Evolutionary conservation across 1,140 invertebrate genomes (phyloP), one percentile per base, ranked within the genome.

Genomic region (Drosophila yakuba): DNA sequence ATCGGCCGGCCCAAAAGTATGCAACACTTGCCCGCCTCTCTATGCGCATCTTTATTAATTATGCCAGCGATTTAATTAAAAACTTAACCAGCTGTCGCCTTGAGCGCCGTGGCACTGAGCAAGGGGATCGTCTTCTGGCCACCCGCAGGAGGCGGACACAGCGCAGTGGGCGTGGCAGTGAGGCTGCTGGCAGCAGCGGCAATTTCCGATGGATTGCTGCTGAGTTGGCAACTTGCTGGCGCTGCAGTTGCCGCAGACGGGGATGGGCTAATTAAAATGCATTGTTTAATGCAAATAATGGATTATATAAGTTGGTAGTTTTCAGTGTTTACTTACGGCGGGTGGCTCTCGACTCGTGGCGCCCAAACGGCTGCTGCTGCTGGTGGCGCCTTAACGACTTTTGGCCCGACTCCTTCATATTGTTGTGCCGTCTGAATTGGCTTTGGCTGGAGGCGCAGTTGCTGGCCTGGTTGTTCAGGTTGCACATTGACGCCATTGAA

Each of bases 201-300:
- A 47, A 3, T 54, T 15, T 78, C 60, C 45, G 38, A 56, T n/a
- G 62, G 51, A 48, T 50, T 28, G 57, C 75, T 79, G 17, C 78
- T 78, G 12, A 48, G 73, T 38, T 69, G 39, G 63, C 84, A 83
- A 41, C 47, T 50, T 41, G 43, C 62, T 57, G 66, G 43, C 63
- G 48, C 47, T 43, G 67, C 58, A 75, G 23, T 69, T 72, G 77
- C 60, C 63, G 71, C 57, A 48, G 43, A 44, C 78, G 71, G 57
- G 51, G 39, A 47, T 80, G 80, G 71, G 76, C 83, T 86, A 86
- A 86, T 86, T 86, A 89, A 86, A 83, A 84, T 89, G 83, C 78
- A 85, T 82, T 85, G 83, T 84, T 63, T 68, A 47, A 79, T 44
- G 68, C 61, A 80, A 60, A 77, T 81, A 80, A 77, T 60, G 61